These are phyloP conservation scores for Operophtera brumata DNA, from an alignment of 2,888 invertebrate genomes.

Conservation along the genomic window DNA sequence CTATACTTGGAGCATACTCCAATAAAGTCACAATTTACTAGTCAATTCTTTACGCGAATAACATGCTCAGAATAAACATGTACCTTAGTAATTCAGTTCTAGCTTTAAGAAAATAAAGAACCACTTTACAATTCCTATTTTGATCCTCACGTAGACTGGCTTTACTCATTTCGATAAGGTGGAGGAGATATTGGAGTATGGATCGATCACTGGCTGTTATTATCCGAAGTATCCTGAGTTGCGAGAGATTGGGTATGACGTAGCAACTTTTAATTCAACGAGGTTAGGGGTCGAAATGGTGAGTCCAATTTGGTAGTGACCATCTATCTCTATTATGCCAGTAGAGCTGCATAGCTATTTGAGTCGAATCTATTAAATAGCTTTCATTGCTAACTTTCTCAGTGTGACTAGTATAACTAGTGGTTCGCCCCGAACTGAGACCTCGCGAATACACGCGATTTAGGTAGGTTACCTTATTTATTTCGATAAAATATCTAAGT, in stretches of 20 bases:
- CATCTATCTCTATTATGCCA: not conserved
- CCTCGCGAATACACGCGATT: no score
- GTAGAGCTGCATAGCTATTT: not conserved
- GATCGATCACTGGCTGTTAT: conserved; percentile 20
- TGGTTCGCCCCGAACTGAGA: no score
- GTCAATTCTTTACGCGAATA: conserved; percentile 20
- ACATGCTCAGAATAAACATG: conserved; percentile 17
- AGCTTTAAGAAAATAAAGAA: conserved; percentile 15
- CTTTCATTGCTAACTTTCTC: no score
- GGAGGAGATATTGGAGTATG: conserved; percentile 6
- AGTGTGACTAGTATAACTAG: no score
- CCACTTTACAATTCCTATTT: conserved; percentile 17
- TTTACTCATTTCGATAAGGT: conserved; percentile 13
- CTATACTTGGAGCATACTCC: conserved; percentile 18
- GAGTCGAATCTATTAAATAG: not conserved
- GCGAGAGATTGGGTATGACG: conserved; percentile 11
- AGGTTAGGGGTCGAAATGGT: conserved; percentile 1
- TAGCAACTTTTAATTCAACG: conserved; percentile 16
- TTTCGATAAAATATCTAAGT: no score
- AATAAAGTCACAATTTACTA: conserved; percentile 18
- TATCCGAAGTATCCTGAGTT: conserved; percentile 10
- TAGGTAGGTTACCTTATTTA: no score
- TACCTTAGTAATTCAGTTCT: conserved; percentile 12
- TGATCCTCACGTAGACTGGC: conserved; percentile 15
- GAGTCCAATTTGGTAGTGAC: conserved; percentile 8